Evolutionary conservation across 2,113 vertebrate species (phyloP).

Genomic region (Pteruthius melanotis): DNA sequence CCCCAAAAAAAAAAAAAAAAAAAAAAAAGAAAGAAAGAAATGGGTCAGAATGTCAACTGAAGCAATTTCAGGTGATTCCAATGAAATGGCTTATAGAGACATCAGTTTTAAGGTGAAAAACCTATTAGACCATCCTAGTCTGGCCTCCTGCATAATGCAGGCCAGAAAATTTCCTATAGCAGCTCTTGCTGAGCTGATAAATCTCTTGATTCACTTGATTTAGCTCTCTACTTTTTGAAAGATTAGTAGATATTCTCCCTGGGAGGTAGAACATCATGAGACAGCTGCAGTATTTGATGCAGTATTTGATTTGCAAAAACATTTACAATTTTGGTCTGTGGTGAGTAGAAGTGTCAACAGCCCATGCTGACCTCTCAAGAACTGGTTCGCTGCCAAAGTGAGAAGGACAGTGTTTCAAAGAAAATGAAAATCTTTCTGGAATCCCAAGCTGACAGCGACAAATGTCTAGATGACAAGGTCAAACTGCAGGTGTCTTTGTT

Average conservation of each 20-base stretch:
- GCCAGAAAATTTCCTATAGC: background rate
- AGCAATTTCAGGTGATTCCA: background rate
- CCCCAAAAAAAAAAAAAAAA: background rate
- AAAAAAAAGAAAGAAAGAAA: background rate
- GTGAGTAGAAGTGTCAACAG: background rate
- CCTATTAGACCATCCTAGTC: background rate
- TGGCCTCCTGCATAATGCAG: background rate
- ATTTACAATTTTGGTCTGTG: background rate
- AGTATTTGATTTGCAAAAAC: background rate
- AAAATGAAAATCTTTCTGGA: background rate
- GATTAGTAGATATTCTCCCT: background rate
- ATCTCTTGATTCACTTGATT: background rate
- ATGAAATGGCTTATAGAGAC: background rate
- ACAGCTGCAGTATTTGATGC: background rate
- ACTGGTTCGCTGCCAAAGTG: background rate
- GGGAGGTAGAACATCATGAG: background rate
- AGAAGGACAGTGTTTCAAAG: background rate
- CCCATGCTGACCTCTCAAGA: background rate
- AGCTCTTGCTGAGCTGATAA: background rate
- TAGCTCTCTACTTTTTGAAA: background rate
- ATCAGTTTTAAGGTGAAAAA: background rate
- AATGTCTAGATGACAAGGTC: slow-evolving; percentile 8
- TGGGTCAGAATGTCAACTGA: background rate
- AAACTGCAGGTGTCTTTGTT: background rate
- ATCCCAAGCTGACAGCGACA: background rate